Conservation (phyloP, 2,797 vertebrate species). For the Rhyacichthys aspro region DNA sequence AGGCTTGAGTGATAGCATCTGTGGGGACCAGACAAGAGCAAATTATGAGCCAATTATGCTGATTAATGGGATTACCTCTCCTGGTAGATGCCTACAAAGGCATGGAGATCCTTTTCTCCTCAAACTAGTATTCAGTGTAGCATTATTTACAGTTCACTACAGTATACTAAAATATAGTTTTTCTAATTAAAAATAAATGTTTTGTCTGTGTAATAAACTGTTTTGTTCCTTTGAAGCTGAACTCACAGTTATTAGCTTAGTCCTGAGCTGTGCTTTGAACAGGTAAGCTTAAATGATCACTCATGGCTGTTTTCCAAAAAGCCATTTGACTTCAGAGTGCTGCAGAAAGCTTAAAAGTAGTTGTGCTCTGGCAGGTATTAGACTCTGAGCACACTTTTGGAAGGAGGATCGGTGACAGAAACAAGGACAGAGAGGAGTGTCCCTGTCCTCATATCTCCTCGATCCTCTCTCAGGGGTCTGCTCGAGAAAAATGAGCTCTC, state of each 20-base stretch:
- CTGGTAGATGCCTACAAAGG: constrained; percentile 52
- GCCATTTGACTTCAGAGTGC: constrained; percentile 21
- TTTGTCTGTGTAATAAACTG: constrained; percentile 10
- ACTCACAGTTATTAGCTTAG: background rate
- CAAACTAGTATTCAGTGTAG: constrained; percentile 19
- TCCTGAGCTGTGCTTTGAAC: constrained; percentile 19
- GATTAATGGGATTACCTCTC: constrained; percentile 75
- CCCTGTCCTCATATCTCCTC: constrained; percentile 36
- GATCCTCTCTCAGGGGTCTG: constrained; percentile 8
- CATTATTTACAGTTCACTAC: constrained; percentile 12
- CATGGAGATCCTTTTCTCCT: constrained; percentile 50
- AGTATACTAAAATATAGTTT: background rate
- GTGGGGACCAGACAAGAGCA: constrained; percentile 62
- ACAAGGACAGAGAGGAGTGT: constrained; percentile 36
- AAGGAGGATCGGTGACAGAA: constrained; percentile 25
- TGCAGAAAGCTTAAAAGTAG: constrained; percentile 23
- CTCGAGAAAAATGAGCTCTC: constrained; percentile 36
- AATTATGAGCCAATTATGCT: constrained; percentile 72
- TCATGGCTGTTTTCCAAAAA: constrained; percentile 23
- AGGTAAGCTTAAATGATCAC: constrained; percentile 27
- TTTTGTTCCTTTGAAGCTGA: constrained; percentile 6
- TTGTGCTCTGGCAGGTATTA: constrained; percentile 24
- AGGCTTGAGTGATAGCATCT: constrained; percentile 68
- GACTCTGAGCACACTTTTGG: constrained; percentile 35
- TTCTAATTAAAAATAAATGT: constrained; percentile 17